These are phyloP conservation scores for Psococerastis gibbosa DNA, from an alignment of 2,888 invertebrate species.

Conservation along the genomic window DNA sequence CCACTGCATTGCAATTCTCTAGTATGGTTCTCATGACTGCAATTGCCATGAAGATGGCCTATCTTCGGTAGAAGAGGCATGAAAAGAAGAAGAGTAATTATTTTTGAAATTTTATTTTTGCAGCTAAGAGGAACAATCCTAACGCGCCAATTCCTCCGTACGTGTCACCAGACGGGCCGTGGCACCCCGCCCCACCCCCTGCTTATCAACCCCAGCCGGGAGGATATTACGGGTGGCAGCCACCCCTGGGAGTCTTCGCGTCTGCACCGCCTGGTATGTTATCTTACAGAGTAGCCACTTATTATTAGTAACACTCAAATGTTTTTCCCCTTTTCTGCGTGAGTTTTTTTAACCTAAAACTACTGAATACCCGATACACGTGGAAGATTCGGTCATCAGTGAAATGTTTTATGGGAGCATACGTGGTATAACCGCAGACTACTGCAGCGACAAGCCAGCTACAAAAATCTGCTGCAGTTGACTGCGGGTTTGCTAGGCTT, in stretches of 20 bases:
- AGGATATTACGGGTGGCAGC: slow-evolving; percentile 87
- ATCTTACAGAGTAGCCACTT: not conserved
- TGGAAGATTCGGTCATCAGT: no score
- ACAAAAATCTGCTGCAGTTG: no score
- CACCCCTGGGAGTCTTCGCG: slow-evolving; percentile 54
- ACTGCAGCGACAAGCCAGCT: no score
- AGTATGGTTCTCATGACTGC: no score
- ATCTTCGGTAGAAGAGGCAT: no score
- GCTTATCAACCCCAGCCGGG: slow-evolving; percentile 70
- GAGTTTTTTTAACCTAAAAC: not conserved
- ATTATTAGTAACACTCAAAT: not conserved
- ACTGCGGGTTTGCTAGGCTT: no score
- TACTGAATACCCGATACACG: no score
- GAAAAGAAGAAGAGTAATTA: no score
- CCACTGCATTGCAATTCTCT: no score
- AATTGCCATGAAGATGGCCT: no score
- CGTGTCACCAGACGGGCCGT: slow-evolving; percentile 53
- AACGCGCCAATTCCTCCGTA: slow-evolving; percentile 59
- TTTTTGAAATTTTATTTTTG: slow-evolving; percentile 23
- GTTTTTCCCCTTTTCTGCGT: not conserved
- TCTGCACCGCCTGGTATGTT: slow-evolving; percentile 27
- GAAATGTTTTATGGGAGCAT: no score
- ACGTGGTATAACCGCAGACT: no score
- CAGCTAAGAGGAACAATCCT: slow-evolving; percentile 40
- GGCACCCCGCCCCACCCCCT: slow-evolving; percentile 78